Conservation (phyloP, 2,888 invertebrate species). For the Apotomis betuletana region DNA sequence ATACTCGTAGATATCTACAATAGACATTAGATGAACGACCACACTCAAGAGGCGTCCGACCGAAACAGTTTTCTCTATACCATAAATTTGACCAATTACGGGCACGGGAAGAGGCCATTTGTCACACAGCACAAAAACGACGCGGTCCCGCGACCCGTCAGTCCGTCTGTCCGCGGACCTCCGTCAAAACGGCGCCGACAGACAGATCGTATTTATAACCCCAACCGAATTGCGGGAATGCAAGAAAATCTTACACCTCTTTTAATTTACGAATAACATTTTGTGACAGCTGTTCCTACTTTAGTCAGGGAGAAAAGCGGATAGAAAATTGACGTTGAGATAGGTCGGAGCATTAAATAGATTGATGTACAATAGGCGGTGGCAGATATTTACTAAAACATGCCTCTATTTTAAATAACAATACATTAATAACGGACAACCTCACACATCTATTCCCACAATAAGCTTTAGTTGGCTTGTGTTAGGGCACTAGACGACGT, state of each 20-base stretch:
- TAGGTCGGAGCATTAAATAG: background rate
- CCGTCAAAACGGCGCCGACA: constrained; percentile 70
- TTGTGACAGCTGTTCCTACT: constrained; percentile 19
- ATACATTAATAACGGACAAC: too few relatives aligned
- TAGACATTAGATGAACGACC: constrained; percentile 28
- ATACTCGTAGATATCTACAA: constrained; percentile 15
- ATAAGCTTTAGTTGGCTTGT: too few relatives aligned
- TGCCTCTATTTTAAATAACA: too few relatives aligned
- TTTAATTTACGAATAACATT: constrained; percentile 39
- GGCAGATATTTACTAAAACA: too few relatives aligned
- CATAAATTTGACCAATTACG: constrained; percentile 74
- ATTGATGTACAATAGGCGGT: background rate
- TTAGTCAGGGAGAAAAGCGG: background rate
- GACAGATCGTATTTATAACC: constrained; percentile 72
- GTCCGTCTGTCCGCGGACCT: constrained; percentile 73
- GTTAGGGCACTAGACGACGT: too few relatives aligned
- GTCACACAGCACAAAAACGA: constrained; percentile 70
- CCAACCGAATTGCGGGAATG: constrained; percentile 50
- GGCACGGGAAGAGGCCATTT: constrained; percentile 67
- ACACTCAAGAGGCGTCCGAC: constrained; percentile 41
- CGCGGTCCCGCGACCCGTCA: constrained; percentile 64
- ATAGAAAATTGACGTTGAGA: background rate
- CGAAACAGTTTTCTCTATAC: constrained; percentile 56
- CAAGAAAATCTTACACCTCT: constrained; percentile 41
- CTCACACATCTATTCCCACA: too few relatives aligned